Evolutionary conservation across 2,797 vertebrate species (phyloP).

Genomic region (Clarias platycephalus): DNA sequence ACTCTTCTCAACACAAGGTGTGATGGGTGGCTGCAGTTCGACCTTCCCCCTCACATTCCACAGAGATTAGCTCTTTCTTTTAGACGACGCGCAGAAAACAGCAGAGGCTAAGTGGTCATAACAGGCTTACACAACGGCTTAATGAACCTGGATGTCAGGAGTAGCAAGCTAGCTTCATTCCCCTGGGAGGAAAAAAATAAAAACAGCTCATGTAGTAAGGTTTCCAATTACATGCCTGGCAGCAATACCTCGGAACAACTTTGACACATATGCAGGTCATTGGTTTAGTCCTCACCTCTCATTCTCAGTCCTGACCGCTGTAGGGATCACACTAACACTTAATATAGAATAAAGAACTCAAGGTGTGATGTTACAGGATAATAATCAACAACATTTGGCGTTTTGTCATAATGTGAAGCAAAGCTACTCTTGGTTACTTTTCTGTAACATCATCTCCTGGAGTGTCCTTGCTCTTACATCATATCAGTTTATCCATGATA

Average conservation of each 20-base stretch:
- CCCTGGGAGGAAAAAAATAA: slow-evolving; percentile 23
- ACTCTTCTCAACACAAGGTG: slow-evolving; percentile 5
- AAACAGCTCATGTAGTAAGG: slow-evolving; percentile 40
- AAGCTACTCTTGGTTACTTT: background rate
- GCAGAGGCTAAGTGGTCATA: slow-evolving; percentile 40
- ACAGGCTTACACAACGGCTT: slow-evolving; percentile 43
- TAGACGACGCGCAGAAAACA: slow-evolving; percentile 1
- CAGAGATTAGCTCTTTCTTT: slow-evolving; percentile 28
- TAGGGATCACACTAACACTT: background rate
- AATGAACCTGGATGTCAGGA: slow-evolving; percentile 46
- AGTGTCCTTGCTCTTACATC: background rate
- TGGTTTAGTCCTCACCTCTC: background rate
- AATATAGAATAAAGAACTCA: background rate
- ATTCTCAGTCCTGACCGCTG: background rate
- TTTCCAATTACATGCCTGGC: slow-evolving; percentile 44
- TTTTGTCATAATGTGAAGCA: too few relatives aligned
- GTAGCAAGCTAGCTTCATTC: slow-evolving; percentile 33
- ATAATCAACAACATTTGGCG: background rate
- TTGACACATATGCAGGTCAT: background rate
- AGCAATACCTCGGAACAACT: slow-evolving; percentile 37
- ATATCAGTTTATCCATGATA: background rate
- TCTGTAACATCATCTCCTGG: background rate
- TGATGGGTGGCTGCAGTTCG: background rate
- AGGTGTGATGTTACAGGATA: background rate
- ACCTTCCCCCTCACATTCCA: slow-evolving; percentile 26